Evolutionary conservation across 1,140 invertebrate species (phyloP), one percentile per base, ranked within the genome.

Genomic region (Hyposmocoma kahamanoa): DNA sequence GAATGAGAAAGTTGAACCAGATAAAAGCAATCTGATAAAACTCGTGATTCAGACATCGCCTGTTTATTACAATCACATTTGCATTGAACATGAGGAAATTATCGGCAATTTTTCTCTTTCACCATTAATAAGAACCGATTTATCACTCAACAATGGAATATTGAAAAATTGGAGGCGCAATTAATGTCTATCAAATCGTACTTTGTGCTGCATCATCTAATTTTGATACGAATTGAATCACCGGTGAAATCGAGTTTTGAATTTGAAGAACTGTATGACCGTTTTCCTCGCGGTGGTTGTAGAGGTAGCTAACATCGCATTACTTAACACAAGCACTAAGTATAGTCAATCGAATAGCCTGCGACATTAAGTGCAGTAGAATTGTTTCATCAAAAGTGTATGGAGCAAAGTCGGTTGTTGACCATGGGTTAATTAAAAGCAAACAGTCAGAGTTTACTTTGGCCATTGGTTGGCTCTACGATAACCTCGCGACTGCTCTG

Each of bases 361-460:
- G 54, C 56, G 49, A 43, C 46, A 18, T 61, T 58, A 61, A 67
- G 59, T 55, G 62, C 62, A 56, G 57, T 55, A 47, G 57, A 59
- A 65, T 61, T 59, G 62, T 59, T 60, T 59, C 52, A 65, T 62
- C 56, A 65, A 68, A 68, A 65, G 50, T 68, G 59, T 64, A 67
- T 64, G 61, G 50, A 45, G 20, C 39, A 46, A 51, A 54, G 42
- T 56, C 47, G 48, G 43, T 52, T 68, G 62, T 68, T 68, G 62
- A 68, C 62, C 55, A 56, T 55, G 47, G 56, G 66, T 68, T 68
- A 68, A 68, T 68, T 65, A 68, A 68, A 68, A 58, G 51, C 55
- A 68, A 65, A 68, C 66, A 68, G 45, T 43, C 8, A 42, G 49
- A 55, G 62, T 68, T 68, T 62, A 62, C 62, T 50, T 60, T 59